Conservation (phyloP, 2,888 invertebrate species). For the Drosophila suboccidentalis region DNA sequence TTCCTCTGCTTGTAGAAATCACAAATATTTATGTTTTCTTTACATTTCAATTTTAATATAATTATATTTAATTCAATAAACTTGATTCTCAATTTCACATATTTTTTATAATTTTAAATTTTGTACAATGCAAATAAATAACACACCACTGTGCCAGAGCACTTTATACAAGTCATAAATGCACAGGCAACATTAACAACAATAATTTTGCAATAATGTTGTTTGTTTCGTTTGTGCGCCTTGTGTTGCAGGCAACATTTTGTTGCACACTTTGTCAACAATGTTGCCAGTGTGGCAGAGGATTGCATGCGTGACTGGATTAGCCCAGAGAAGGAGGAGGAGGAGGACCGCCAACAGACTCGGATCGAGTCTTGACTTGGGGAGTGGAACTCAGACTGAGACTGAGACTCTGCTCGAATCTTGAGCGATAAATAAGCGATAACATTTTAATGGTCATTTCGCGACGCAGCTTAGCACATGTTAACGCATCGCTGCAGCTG, state of each 20-base stretch:
- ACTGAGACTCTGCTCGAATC: conserved; percentile 17
- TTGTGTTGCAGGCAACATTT: conserved; percentile 42
- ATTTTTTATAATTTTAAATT: too few species aligned
- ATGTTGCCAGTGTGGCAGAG: conserved; percentile 49
- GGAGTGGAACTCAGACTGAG: conserved; percentile 1
- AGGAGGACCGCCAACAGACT: conserved; percentile 58
- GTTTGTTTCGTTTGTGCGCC: conserved; percentile 8
- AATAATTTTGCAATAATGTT: conserved; percentile 47
- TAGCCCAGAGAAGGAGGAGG: conserved; percentile 23
- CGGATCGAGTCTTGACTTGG: not conserved
- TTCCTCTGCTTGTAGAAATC: too few species aligned
- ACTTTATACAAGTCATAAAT: conserved; percentile 20
- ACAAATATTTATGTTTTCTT: not conserved
- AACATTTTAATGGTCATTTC: conserved; percentile 71
- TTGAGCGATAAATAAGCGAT: conserved; percentile 72
- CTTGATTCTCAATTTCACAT: too few species aligned
- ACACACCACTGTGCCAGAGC: conserved; percentile 31
- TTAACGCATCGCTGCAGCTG: conserved; percentile 41
- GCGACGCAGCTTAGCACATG: conserved; percentile 48
- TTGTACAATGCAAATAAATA: too few species aligned
- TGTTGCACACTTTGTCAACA: conserved; percentile 60
- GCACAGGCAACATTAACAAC: conserved; percentile 36
- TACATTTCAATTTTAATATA: too few species aligned
- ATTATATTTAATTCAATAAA: too few species aligned
- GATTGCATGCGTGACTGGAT: conserved; percentile 53